Conservation (phyloP, 2,888 invertebrate species). For the Bugula neritina region DNA sequence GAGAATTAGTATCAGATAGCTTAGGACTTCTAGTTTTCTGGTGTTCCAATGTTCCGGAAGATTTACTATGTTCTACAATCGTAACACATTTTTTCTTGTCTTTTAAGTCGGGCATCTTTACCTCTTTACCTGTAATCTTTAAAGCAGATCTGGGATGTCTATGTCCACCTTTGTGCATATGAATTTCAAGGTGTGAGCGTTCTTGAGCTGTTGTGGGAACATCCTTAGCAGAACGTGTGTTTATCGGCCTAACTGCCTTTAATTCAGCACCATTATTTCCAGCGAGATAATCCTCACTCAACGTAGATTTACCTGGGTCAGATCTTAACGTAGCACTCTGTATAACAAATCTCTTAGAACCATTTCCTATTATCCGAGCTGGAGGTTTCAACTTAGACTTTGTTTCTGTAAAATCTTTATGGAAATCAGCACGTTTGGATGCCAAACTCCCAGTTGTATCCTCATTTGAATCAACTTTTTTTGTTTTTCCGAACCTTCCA, state of each 20-base stretch:
- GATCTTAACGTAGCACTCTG: not conserved
- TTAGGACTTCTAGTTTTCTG: not conserved
- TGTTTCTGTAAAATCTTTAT: not conserved
- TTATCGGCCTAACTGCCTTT: not conserved
- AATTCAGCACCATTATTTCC: not conserved
- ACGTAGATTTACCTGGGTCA: not conserved
- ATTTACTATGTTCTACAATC: not conserved
- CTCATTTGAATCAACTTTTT: not conserved
- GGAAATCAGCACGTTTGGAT: not conserved
- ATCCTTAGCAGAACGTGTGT: not conserved
- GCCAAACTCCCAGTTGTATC: not conserved
- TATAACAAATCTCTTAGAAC: slow-evolving; percentile 8
- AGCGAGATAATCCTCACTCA: too few relatives aligned
- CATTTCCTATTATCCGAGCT: not conserved
- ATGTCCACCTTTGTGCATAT: not conserved
- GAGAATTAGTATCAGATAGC: not conserved
- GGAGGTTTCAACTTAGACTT: slow-evolving; percentile 16
- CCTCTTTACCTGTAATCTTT: not conserved
- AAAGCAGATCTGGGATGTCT: slow-evolving; percentile 7
- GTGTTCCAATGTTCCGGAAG: not conserved
- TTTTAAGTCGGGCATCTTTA: not conserved
- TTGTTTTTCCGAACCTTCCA: not conserved
- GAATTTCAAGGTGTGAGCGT: not conserved
- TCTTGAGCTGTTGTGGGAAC: not conserved
- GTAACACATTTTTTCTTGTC: slow-evolving; percentile 24